Evolutionary conservation across 2,113 vertebrate species (phyloP), one percentile per base, ranked within the genome.

Genomic region (Cygnus buccinator): DNA sequence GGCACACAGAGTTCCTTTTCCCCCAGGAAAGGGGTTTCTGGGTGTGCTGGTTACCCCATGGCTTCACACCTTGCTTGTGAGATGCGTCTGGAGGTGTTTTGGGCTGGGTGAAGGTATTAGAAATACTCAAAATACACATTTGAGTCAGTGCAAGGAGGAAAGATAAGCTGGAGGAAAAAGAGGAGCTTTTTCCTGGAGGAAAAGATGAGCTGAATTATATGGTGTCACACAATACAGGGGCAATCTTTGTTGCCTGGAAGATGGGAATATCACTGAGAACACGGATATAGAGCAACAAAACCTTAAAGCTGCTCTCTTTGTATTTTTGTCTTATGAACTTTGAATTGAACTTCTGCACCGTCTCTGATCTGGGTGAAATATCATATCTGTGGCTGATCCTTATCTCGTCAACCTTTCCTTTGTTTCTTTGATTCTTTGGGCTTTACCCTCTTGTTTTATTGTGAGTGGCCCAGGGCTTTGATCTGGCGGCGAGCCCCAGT

Each of bases 391-490:
- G 98, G 97, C 98, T 98, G 98, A 99, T 99, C 97, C 98, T 99
- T 99, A 99, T 99, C 99, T 99, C 98, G 98, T 99, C 99, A 99
- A 99, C 98, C 98, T 99, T 99, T 98, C 98, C 98, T 99, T 99
- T 99, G 99, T 99, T 97, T 99, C 98, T 98, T 96, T 97, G 98
- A 98, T 98, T 98, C 99, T 98, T 98, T 98, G 98, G 98, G 98
- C 98, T 98, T 98, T 98, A 92, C 98, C 98, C 97, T 97, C 97
- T 98, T 98, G 98, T 98, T 98, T 99, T 98, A 98, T 98, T 98
- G 98, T 98, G 98, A 97, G 98, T 98, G 98, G 95, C 98, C 96
- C 73, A 48, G 95, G 41, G 97, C 99, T 99, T 99, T 99, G 99
- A 99, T 99, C 99, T 99, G 96, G 95, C 84, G 72, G 91, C 94